phyloP scores from a whole-genome alignment of 2,113 vertebrate genomes.

The Mungos mungo region DNA sequence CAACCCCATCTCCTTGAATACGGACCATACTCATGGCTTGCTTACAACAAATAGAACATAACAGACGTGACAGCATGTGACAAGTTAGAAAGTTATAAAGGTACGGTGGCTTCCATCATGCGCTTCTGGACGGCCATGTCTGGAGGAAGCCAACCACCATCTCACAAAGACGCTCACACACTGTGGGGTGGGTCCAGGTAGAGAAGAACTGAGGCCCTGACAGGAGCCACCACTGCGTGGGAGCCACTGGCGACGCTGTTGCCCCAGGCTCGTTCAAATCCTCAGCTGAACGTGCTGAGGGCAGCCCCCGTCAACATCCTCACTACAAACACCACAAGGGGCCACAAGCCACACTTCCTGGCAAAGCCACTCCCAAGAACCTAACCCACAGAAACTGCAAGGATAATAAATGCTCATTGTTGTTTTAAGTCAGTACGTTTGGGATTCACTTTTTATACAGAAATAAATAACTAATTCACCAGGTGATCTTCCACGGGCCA shows the following conservation, averaged over 20 bases:
- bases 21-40: neutral
- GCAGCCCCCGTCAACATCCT: neutral
- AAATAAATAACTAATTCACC: neutral
- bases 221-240: fast-evolving
- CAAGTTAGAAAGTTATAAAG: neutral
- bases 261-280: neutral
- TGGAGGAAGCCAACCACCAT: neutral
- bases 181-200: neutral
- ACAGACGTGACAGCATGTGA: neutral
- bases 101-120: neutral
- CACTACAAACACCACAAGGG: neutral
- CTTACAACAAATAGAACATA: neutral
- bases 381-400: neutral
- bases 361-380: neutral
- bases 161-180: neutral
- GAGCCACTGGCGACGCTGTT: neutral
- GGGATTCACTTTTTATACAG: neutral
- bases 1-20: neutral
- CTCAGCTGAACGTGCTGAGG: neutral
- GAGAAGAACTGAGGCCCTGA: neutral
- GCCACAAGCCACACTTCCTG: neutral
- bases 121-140: neutral
- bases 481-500: neutral
- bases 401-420: neutral
- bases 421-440: neutral